Percentiles rank a stretch among this genome's conserved stretches.
phyloP scores from a whole-genome alignment of 2,113 vertebrate genomes.

The Percina caprodes region DNA sequence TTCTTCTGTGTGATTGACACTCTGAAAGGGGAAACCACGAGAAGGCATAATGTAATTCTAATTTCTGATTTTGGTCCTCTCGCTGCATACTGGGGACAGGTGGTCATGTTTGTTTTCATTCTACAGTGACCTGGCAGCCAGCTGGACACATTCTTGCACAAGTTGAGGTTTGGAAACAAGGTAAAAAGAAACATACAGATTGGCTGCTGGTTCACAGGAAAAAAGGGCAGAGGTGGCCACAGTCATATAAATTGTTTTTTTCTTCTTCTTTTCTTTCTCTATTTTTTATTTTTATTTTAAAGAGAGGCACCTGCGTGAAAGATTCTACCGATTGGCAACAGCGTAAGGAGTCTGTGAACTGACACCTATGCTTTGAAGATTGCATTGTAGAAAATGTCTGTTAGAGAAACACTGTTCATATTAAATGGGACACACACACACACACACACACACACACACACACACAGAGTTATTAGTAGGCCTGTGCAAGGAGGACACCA shows the following conservation, averaged over 20 bases:
- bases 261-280: not conserved
- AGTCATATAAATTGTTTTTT: constrained; percentile 11
- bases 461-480: no score
- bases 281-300: not conserved
- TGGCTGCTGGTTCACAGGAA: constrained; percentile 22
- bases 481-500: no score
- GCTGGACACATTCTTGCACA: constrained; percentile 31
- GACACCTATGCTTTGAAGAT: not conserved
- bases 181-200: constrained; percentile 47
- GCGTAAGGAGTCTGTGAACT: not conserved
- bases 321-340: not conserved
- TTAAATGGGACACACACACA: not conserved
- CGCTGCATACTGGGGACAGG: constrained; percentile 52
- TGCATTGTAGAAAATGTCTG: not conserved
- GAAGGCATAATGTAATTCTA: not conserved
- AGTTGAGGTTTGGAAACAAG: constrained; percentile 49
- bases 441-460: no score
- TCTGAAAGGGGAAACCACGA: constrained; percentile 8
- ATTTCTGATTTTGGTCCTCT: constrained; percentile 17
- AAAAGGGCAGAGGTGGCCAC: constrained; percentile 9
- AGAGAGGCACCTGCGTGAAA: constrained; percentile 1
- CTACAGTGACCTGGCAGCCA: constrained; percentile 38
- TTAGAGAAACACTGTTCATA: not conserved
- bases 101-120: constrained; percentile 67
- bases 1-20: constrained; percentile 37